Percentiles rank a stretch among this genome's conserved stretches.
phyloP scores from a whole-genome alignment of 2,113 vertebrate species.

The Panurus biarmicus region DNA sequence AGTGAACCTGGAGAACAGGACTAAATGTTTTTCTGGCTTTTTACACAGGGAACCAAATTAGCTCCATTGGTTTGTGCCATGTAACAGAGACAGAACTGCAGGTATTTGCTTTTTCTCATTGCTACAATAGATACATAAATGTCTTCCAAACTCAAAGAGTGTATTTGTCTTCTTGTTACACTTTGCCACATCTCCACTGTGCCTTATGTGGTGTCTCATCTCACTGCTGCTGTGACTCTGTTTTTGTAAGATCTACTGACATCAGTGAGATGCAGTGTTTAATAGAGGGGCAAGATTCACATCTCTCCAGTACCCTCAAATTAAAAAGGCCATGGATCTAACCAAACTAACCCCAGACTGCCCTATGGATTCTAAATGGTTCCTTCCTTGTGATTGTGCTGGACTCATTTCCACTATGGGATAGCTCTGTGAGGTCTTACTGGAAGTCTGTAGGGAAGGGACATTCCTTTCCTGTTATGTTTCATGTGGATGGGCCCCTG shows the following conservation, averaged over 20 bases:
- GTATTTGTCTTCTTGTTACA: background rate
- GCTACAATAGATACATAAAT: background rate
- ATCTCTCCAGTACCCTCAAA: background rate
- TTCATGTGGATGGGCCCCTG: background rate
- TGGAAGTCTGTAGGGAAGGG: background rate
- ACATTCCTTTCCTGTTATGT: background rate
- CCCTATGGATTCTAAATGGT: background rate
- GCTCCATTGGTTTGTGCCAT: background rate
- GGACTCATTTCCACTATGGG: background rate
- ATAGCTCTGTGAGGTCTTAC: background rate
- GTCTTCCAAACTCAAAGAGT: background rate
- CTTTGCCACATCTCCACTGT: background rate
- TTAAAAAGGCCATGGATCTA: background rate
- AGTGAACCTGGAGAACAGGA: background rate
- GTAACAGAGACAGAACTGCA: background rate
- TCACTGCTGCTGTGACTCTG: background rate
- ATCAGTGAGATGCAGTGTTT: background rate
- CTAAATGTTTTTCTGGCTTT: background rate
- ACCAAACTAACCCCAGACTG: background rate
- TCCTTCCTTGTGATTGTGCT: background rate
- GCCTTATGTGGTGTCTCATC: background rate
- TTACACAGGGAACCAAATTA: background rate
- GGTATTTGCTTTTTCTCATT: background rate
- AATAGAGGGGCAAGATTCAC: background rate
- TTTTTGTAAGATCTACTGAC: background rate